Base-by-base conservation (phyloP, 2,113 vertebrate species). In the Xiphophorus hellerii region DNA sequence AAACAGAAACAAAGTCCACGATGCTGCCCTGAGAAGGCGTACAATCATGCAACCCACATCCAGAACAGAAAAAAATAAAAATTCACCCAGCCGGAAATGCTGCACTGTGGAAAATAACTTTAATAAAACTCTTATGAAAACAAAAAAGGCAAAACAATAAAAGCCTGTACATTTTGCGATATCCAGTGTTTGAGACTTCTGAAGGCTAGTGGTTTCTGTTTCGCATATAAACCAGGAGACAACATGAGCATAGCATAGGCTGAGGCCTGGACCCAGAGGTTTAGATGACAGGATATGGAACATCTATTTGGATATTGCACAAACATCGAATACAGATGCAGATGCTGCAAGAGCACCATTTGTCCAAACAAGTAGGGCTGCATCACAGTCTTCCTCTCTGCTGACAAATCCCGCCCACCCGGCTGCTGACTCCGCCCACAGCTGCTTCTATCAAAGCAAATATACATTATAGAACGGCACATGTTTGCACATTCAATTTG, bases 71-170 rank as follows among this genome's bases (percentile, higher is more conserved):
- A 1, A 35, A 75, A 9, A 6, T 76, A n/a, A 58, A 58, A 10
- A 54, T 25, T 58, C 51, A 58, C 51, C 22, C 25, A 73, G 66
- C 69, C 7, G 2, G 74, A 89, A 69, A 69, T 76, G 74, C 63
- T 64, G 70, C 62, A 61, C 71, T 31, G 85, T 84, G 88, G 80
- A 91, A 94, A 91, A 92, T 86, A 92, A 88, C 89, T 93, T 93
- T 93, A 94, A 94, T 94, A 90, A 92, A 89, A 93, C 81, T 92
- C 76, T 81, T 92, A 92, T 89, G 87, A 92, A 87, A 89, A 88
- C 76, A 91, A 87, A 90, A 83, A 84, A 48, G 51, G 83, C 81
- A 80, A 87, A 90, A 91, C 78, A 92, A 84, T 88, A 84, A 88
- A 93, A 94, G 89, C 90, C 87, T 93, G 85, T 92, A 90, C 90